A percentile compares a stretch with the other conserved stretches of the same genome.
Conservation (phyloP, 2,888 invertebrate species). For the Temnothorax unifasciatus region DNA sequence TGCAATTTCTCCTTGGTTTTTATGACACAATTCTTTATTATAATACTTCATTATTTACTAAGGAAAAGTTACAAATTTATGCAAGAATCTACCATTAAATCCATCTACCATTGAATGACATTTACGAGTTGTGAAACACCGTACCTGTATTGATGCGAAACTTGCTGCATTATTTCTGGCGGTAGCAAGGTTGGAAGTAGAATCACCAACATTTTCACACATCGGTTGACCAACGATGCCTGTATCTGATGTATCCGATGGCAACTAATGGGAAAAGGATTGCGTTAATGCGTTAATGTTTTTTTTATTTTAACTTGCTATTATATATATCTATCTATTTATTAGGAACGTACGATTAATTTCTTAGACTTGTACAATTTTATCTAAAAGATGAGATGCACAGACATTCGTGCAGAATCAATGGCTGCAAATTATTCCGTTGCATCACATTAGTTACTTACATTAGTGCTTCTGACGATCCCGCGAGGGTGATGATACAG, state of each 20-base stretch:
- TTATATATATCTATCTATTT: neutral
- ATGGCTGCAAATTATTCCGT: neutral
- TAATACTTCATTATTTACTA: neutral
- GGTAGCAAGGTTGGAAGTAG: neutral
- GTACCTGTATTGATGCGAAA: neutral
- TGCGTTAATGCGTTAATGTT: neutral
- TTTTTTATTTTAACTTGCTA: neutral
- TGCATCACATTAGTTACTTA: slow-evolving; percentile 5
- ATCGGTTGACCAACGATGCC: neutral
- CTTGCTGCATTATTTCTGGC: slow-evolving; percentile 42
- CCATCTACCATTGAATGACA: neutral
- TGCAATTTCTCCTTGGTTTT: neutral
- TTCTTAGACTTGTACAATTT: neutral
- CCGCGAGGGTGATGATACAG: neutral
- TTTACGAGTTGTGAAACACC: neutral
- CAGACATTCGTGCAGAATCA: neutral
- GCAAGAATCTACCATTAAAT: neutral
- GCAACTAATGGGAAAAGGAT: slow-evolving; percentile 2
- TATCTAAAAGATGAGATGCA: neutral
- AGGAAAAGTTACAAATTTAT: neutral
- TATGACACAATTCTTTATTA: neutral
- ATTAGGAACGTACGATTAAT: neutral
- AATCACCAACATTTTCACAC: neutral
- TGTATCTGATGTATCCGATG: neutral
- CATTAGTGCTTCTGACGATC: slow-evolving; percentile 7